Evolutionary conservation across 1,140 invertebrate genomes (phyloP).

Genomic region (Pectinophora gossypiella): DNA sequence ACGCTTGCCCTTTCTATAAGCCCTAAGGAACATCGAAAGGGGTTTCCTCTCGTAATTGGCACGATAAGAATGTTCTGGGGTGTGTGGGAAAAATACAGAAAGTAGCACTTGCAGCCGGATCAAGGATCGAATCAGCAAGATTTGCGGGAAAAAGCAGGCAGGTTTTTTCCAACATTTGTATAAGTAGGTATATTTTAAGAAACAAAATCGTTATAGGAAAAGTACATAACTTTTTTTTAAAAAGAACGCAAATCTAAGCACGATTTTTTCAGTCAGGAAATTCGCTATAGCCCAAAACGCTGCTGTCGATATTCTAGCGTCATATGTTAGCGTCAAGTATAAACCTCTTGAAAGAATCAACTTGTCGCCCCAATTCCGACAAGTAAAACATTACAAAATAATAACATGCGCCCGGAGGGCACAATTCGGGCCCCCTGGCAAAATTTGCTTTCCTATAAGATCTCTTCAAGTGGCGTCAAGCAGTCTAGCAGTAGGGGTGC

Average conservation of each 20-base stretch:
- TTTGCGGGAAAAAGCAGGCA: too few species aligned
- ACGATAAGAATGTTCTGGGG: constrained; percentile 65
- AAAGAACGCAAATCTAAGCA: too few species aligned
- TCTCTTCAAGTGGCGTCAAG: constrained; percentile 56
- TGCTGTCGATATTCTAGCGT: too few species aligned
- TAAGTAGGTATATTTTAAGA: too few species aligned
- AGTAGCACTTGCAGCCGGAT: constrained; percentile 44
- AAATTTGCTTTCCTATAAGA: constrained; percentile 63
- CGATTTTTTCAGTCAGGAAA: too few species aligned
- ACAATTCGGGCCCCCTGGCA: constrained; percentile 21
- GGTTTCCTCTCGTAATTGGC: constrained; percentile 58
- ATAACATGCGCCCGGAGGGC: constrained; percentile 39
- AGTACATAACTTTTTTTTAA: too few species aligned
- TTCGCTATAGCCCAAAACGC: too few species aligned
- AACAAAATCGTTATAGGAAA: too few species aligned
- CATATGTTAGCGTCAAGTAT: neutral
- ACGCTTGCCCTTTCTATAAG: constrained; percentile 53
- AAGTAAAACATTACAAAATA: constrained; percentile 35
- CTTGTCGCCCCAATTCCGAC: constrained; percentile 23
- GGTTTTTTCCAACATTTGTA: too few species aligned
- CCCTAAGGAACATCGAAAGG: constrained; percentile 42
- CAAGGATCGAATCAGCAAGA: too few species aligned
- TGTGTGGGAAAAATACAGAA: constrained; percentile 51
- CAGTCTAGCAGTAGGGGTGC: constrained; percentile 51
- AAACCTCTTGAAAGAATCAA: constrained; percentile 15